Evolutionary conservation across 1,140 invertebrate genomes (phyloP).

Genomic region (Aporrectodea caliginosa): DNA sequence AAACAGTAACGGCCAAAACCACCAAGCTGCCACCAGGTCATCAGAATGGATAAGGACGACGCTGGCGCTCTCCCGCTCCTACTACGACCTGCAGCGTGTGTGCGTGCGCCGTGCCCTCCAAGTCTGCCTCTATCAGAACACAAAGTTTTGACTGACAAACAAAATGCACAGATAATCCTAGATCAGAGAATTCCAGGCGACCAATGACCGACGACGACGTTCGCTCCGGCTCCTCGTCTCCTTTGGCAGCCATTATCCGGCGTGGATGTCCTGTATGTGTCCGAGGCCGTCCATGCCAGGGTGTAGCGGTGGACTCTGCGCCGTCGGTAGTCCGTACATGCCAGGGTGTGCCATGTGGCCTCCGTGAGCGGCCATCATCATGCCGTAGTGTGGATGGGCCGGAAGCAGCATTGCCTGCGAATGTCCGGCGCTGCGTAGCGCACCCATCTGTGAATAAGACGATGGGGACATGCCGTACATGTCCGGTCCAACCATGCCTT

Average conservation of each 20-base stretch:
- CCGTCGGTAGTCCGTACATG: slow-evolving; percentile 41
- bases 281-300: slow-evolving; percentile 55
- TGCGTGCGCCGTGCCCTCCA: too few relatives aligned
- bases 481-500: slow-evolving; percentile 55
- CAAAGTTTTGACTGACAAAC: not conserved
- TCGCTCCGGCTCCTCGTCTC: not conserved
- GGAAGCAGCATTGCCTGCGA: slow-evolving; percentile 59
- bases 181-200: not conserved
- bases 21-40: too few relatives aligned
- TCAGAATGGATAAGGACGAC: too few relatives aligned
- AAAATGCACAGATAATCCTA: not conserved
- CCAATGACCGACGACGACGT: not conserved
- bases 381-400: slow-evolving; percentile 57
- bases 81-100: too few relatives aligned
- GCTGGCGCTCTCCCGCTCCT: too few relatives aligned
- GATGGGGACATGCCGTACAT: slow-evolving; percentile 54
- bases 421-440: slow-evolving; percentile 58
- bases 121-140: too few relatives aligned
- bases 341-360: slow-evolving; percentile 40
- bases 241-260: slow-evolving; percentile 42
- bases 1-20: too few relatives aligned
- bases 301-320: slow-evolving; percentile 58
- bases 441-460: slow-evolving; percentile 57
- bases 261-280: slow-evolving; percentile 60
- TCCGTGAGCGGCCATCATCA: slow-evolving; percentile 55